Evolutionary conservation across 2,888 invertebrate genomes (phyloP), one percentile per base, ranked within the genome.

Genomic region (Steinernema hermaphroditum): DNA sequence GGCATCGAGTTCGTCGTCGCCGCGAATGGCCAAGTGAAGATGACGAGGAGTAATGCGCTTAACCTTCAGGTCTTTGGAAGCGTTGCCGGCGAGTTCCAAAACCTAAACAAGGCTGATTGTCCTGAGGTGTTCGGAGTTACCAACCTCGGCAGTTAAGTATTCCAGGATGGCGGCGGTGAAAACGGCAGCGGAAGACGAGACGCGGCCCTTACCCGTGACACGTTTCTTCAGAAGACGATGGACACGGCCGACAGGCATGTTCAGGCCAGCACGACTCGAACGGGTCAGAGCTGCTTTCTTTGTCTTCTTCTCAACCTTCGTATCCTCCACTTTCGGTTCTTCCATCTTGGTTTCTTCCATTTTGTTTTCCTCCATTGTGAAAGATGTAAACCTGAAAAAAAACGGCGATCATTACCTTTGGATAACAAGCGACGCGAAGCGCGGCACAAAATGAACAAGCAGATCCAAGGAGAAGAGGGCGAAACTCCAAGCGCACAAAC

Each of bases 31-130:
- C 82, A 98, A 90, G 89, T 99, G 98, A 89, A 98, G 92, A 90
- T 99, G 98, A 88, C 98, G 92, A 74, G 96, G 98, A 50, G 98
- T 99, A 87, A 98, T 99, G 91, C 98, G 94, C 90, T 99, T 99
- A 84, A 99, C 98, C 90, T 98, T 98, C 87, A 98, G 91, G 91
- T 99, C 98, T 89, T 99, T 98, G 82, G 96, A 96, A 72, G 98
- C 98, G 88, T 99, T 98, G 72, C 98, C 98, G 88, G 98, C 98
- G 91, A 99, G 93, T 89, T 98, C 97, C 86, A 98, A 89, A 2
- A 98, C 97, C 96, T 96, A 19, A 43, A 27, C 14, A 41, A 41
- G 22, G 12, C 9, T 1, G 19, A 14, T 19, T 27, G 32, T 1
- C 16, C 8, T 14, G 34, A 9, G 1, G 32, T 29, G 32, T 22